Evolutionary conservation across 2,797 vertebrate species (phyloP).

Genomic region (Peromyscus melanophrys): DNA sequence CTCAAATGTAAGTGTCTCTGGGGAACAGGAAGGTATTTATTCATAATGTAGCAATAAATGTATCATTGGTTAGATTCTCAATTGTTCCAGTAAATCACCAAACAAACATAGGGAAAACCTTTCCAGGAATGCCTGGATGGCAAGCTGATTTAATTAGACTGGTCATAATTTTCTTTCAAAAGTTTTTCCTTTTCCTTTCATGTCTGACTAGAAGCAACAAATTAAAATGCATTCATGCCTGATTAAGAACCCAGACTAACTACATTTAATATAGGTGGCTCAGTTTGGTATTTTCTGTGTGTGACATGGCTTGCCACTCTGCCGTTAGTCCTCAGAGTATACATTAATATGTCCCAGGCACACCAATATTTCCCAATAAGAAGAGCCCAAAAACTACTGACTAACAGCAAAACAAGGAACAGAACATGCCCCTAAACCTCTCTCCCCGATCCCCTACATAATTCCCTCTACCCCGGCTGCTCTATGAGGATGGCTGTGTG

Average conservation of each 20-base stretch:
- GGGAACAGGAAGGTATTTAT: background rate
- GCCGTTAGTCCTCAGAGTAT: background rate
- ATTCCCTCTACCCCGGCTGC: background rate
- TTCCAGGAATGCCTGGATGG: background rate
- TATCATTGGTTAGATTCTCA: background rate
- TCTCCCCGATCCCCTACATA: no score
- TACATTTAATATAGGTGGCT: background rate
- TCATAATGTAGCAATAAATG: background rate
- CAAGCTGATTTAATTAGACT: background rate
- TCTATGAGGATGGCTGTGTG: background rate
- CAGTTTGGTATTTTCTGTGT: background rate
- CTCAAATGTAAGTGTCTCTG: background rate
- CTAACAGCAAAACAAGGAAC: background rate
- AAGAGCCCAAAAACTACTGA: background rate
- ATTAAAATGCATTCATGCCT: conserved; percentile 46
- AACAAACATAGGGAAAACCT: background rate
- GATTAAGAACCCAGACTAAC: conserved; percentile 47
- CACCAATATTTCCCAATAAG: background rate
- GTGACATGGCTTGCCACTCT: background rate
- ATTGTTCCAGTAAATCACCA: conserved; percentile 12
- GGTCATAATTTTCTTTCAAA: background rate
- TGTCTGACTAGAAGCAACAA: conserved; percentile 50
- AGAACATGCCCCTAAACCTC: background rate
- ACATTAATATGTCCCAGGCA: background rate
- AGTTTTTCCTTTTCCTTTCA: background rate